These are phyloP conservation scores for Tetramorium bicarinatum DNA, from an alignment of 2,888 invertebrate genomes.

Conservation along the genomic window DNA sequence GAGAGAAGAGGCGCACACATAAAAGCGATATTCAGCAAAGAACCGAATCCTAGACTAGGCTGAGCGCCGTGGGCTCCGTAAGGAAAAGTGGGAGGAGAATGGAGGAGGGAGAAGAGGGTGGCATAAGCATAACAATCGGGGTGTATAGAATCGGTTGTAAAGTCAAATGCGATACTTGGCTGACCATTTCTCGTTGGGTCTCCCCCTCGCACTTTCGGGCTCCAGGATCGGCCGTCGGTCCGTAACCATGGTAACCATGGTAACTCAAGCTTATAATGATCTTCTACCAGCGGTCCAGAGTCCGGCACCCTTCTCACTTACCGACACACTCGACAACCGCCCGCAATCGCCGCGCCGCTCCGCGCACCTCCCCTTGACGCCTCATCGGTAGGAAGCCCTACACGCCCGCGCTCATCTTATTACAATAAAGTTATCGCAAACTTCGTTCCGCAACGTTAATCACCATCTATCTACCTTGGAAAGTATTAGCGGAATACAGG, in stretches of 20 bases:
- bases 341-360: conserved; percentile 75
- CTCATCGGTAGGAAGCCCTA: conserved; percentile 34
- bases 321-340: conserved; percentile 80
- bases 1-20: conserved; percentile 3
- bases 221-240: conserved; percentile 75
- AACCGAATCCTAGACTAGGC: conserved; percentile 29
- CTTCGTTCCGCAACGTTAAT: conserved; percentile 78
- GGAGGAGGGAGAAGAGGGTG: conserved; percentile 20
- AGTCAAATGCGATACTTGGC: conserved; percentile 85
- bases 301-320: conserved; percentile 84
- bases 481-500: conserved; percentile 49
- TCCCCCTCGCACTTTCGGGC: conserved; percentile 76
- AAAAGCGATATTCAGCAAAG: conserved; percentile 39
- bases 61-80: background rate
- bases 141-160: conserved; percentile 80
- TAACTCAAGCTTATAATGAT: conserved; percentile 85
- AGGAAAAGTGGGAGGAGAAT: background rate
- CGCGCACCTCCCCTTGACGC: conserved; percentile 27
- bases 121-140: conserved; percentile 81
- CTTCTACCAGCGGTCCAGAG: conserved; percentile 79
- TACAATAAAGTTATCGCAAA: conserved; percentile 83
- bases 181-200: conserved; percentile 80
- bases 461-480: conserved; percentile 52
- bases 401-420: conserved; percentile 79
- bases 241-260: conserved; percentile 86